Base-by-base conservation (phyloP, 1,140 invertebrate genomes). In the Melanaphis sacchari region DNA sequence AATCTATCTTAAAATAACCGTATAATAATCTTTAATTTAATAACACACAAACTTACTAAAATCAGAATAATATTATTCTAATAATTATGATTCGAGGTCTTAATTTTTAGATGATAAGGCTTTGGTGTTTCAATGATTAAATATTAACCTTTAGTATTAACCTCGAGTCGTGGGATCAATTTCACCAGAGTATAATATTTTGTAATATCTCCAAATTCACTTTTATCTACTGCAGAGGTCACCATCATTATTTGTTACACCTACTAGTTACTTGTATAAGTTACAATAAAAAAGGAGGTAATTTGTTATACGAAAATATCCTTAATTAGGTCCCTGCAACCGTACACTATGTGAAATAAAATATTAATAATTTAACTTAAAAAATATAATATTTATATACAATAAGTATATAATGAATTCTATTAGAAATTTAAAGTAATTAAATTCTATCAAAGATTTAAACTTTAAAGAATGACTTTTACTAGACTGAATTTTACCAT, bases 41-140 rank as follows among this genome's bases (percentile, higher is more conserved):
- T 18, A n/a, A n/a, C 31, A 76, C 15, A 76, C n/a, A 76, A n/a
- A 76, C 59, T n/a, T 76, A 76, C 59, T 76, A n/a, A n/a, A 76
- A 76, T n/a, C 15, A 76, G 4, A 76, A n/a, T 76, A 76, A n/a
- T 76, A n/a, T 76, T n/a, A n/a, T 76, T n/a, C 31, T 76, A 4
- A n/a, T 76, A n/a, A n/a, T 76, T n/a, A 15, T 31, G 31, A 76
- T n/a, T 76, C 59, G 59, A 76, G 59, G 59, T 76, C 59, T 76
- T 76, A n/a, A 76, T 31, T 76, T 76, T 76, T 76, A 76, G 59
- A 76, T 18, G n/a, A 76, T 76, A 76, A 76, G 31, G n/a, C 15
- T 76, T 76, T 76, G 31, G 59, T 76, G n/a, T n/a, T 76, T 76
- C 59, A 76, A 76, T 76, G 59, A 76, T 76, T 76, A 76, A 76